These are phyloP conservation scores for Tragulus kanchil DNA, from an alignment of 2,113 vertebrate species.

Conservation along the genomic window DNA sequence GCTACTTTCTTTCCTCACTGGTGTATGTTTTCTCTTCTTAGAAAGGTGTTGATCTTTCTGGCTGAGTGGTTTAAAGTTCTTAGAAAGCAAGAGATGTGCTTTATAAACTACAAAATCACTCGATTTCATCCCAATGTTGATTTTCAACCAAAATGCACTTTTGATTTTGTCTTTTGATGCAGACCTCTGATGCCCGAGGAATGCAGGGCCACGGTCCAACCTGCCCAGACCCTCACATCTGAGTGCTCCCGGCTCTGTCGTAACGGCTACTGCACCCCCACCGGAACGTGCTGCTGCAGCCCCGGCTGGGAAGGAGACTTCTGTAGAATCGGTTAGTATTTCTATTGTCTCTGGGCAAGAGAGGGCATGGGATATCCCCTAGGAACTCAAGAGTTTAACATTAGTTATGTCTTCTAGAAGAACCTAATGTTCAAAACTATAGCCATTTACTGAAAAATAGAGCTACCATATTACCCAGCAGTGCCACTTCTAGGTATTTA, in stretches of 20 bases:
- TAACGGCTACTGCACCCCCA: conserved; percentile 97
- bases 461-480: background rate
- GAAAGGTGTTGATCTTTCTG: background rate
- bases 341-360: background rate
- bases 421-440: background rate
- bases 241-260: conserved; percentile 96
- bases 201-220: conserved; percentile 92
- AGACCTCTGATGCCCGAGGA: conserved; percentile 96
- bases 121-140: background rate
- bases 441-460: background rate
- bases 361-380: background rate
- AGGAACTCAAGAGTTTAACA: background rate
- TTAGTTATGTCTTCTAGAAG: conserved; percentile 20
- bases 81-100: background rate
- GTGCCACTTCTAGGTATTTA: background rate
- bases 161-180: conserved; percentile 72
- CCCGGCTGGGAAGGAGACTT: conserved; percentile 97
- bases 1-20: background rate
- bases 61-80: background rate
- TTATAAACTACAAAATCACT: background rate
- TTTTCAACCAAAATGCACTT: conserved; percentile 6
- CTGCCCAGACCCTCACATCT: conserved; percentile 93
- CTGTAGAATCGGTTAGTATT: conserved; percentile 95
- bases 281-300: conserved; percentile 96
- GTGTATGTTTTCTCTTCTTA: background rate